phyloP scores from a whole-genome alignment of 2,888 invertebrate species.

The Notocelia uddmanniana region DNA sequence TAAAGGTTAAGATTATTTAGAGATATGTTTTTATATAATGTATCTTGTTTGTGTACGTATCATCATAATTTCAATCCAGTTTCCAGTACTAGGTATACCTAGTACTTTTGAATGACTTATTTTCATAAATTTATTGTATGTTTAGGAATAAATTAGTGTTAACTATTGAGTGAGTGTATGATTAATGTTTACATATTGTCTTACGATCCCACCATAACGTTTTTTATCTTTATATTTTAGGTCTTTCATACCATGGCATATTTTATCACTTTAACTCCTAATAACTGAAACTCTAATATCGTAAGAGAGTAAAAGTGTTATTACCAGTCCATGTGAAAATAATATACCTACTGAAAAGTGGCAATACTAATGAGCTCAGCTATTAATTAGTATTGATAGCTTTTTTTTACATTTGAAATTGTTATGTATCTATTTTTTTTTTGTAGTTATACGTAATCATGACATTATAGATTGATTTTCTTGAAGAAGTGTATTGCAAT shows the following conservation, averaged over 20 bases:
- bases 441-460: not conserved
- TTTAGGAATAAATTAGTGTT: not conserved
- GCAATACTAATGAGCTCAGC: not conserved
- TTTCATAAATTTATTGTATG: not conserved
- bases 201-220: constrained; percentile 24
- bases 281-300: not conserved
- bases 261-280: not conserved
- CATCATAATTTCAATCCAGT: not conserved
- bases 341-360: not conserved
- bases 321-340: not conserved
- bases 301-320: not conserved
- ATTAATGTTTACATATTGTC: constrained; percentile 13
- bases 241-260: not conserved
- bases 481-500: not conserved
- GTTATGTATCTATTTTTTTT: not conserved
- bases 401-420: no score
- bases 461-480: not conserved
- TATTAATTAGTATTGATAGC: no score
- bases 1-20: not conserved
- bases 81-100: not conserved
- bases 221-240: constrained; percentile 2
- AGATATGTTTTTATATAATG: not conserved
- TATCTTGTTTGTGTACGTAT: not conserved
- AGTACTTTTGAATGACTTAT: not conserved
- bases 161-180: constrained; percentile 10